Percentiles rank a stretch among this genome's conserved stretches.
These are phyloP conservation scores for Phenganax stokvisi DNA, from an alignment of 92 coral and sea anemone species.

Conservation along the genomic window DNA sequence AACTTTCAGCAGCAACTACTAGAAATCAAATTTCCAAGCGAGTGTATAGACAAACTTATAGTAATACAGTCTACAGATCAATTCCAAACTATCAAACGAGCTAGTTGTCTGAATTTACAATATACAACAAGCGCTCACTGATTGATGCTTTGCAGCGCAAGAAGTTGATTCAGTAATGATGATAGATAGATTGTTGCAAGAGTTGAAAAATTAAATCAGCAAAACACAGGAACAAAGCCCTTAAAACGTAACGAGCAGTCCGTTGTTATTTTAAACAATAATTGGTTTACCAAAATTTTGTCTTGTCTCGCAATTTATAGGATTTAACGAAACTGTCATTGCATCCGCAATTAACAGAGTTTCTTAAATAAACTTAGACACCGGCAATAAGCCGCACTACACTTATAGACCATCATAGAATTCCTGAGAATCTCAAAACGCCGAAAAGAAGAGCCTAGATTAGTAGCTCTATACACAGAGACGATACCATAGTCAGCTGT, in stretches of 20 bases:
- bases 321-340: not conserved
- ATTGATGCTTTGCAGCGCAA: constrained; percentile 18
- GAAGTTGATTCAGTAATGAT: constrained; percentile 5
- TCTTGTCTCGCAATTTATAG: not conserved
- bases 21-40: too few species aligned
- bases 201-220: constrained; percentile 16
- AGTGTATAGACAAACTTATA: too few species aligned
- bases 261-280: not conserved
- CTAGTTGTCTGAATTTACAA: not conserved
- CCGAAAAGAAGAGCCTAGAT: not conserved
- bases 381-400: not conserved
- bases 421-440: not conserved
- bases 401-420: constrained; percentile 4
- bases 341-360: not conserved
- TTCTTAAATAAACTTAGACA: not conserved
- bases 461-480: not conserved
- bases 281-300: not conserved
- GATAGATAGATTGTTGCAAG: not conserved
- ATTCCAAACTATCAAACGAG: too few species aligned
- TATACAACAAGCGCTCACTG: not conserved
- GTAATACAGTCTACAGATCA: not conserved
- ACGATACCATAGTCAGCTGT: not conserved
- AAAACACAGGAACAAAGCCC: not conserved
- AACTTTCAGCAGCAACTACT: too few species aligned
- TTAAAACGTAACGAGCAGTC: not conserved